Conservation (phyloP, 2,888 invertebrate genomes). For the Cabera pusaria region DNA sequence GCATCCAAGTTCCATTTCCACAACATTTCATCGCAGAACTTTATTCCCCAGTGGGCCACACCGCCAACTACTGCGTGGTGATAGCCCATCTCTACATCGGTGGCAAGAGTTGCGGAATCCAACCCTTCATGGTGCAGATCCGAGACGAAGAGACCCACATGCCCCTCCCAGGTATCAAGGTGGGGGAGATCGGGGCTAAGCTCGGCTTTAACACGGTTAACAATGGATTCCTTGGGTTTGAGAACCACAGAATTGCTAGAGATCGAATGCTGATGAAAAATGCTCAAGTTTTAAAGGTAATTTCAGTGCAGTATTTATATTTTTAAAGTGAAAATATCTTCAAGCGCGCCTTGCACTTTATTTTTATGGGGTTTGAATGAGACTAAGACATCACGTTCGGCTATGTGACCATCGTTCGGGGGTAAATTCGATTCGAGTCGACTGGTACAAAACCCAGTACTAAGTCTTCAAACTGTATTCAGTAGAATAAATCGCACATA, state of each 20-base stretch:
- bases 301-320: no score
- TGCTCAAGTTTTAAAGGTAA: conserved; percentile 88
- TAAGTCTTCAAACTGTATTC: no score
- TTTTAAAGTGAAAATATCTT: no score
- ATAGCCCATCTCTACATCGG: conserved; percentile 94
- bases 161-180: conserved; percentile 92
- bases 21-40: no score
- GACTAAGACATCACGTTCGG: no score
- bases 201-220: conserved; percentile 95
- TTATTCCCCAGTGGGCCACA: conserved; percentile 92
- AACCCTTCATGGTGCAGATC: conserved; percentile 95
- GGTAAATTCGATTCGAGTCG: no score
- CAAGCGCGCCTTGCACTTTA: no score
- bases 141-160: conserved; percentile 94
- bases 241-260: conserved; percentile 93
- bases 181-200: conserved; percentile 97
- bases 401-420: no score
- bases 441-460: no score
- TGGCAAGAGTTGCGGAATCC: conserved; percentile 92
- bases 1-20: no score
- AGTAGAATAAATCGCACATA: no score
- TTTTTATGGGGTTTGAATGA: no score
- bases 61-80: conserved; percentile 94
- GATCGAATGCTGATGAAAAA: conserved; percentile 96
- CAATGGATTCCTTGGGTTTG: conserved; percentile 95